phyloP scores from a whole-genome alignment of 30 jellyfish, hydroid and myxozoan genomes.

The Rhopilema esculentum region DNA sequence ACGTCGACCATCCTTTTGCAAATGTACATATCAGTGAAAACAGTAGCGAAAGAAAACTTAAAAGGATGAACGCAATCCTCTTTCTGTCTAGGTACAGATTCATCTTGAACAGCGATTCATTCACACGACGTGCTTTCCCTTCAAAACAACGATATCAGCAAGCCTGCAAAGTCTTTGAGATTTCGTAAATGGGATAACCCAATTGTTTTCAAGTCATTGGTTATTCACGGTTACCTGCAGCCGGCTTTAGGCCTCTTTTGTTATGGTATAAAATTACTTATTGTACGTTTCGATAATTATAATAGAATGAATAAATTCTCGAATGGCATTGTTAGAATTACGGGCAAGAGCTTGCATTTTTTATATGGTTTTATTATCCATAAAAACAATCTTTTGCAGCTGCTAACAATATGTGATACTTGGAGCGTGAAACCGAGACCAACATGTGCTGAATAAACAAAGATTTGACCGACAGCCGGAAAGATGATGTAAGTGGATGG shows the following conservation, averaged over 20 bases:
- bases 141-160: not conserved
- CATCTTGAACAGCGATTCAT: not conserved
- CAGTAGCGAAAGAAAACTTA: conserved; percentile 20
- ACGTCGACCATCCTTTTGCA: conserved; percentile 52
- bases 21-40: conserved; percentile 27
- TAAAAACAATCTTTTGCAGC: too few species aligned
- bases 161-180: not conserved
- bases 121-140: not conserved
- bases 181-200: not conserved
- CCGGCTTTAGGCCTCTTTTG: not conserved
- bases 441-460: too few species aligned
- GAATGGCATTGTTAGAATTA: not conserved
- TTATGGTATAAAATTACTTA: not conserved
- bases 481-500: too few species aligned
- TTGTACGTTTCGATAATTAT: not conserved
- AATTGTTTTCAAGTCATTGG: not conserved
- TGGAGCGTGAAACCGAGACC: too few species aligned
- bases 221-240: not conserved
- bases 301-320: too few species aligned
- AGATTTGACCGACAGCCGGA: too few species aligned
- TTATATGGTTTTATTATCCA: too few species aligned
- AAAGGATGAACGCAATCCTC: conserved; percentile 28
- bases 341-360: not conserved
- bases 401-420: too few species aligned
- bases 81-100: conserved; percentile 21